A percentile compares a stretch with the other conserved stretches of the same genome.
These are phyloP conservation scores for Hestina assimilis DNA, from an alignment of 1,140 invertebrate genomes.

Conservation along the genomic window DNA sequence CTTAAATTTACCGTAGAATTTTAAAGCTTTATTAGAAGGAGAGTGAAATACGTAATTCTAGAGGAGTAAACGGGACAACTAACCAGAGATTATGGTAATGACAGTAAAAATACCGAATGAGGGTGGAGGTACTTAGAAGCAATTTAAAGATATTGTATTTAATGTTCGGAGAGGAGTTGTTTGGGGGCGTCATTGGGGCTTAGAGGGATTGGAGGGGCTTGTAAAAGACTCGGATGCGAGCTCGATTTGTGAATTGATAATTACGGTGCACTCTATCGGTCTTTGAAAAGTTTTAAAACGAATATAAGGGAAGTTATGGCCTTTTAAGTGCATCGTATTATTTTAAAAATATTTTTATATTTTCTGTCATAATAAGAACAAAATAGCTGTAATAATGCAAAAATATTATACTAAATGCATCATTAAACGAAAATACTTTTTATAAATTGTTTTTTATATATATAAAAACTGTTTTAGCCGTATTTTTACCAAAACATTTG, in stretches of 20 bases:
- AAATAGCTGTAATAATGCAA: no score
- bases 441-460: no score
- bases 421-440: no score
- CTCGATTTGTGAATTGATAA: constrained; percentile 70
- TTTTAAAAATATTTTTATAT: neutral
- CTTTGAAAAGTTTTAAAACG: constrained; percentile 5
- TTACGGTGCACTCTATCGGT: constrained; percentile 59
- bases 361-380: neutral
- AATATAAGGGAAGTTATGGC: constrained; percentile 12
- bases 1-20: constrained; percentile 57
- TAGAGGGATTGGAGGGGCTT: constrained; percentile 42
- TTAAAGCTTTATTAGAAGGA: constrained; percentile 46
- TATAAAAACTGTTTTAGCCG: no score
- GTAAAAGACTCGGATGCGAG: constrained; percentile 47
- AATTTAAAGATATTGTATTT: constrained; percentile 77
- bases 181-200: constrained; percentile 46
- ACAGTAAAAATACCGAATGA: constrained; percentile 70
- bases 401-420: no score
- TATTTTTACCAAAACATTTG: no score
- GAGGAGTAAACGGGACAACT: constrained; percentile 41
- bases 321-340: constrained; percentile 23
- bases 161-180: constrained; percentile 62
- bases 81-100: constrained; percentile 68
- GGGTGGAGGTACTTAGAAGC: constrained; percentile 69
- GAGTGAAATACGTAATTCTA: constrained; percentile 32